Percentiles rank a stretch among this genome's conserved stretches.
phyloP scores from a whole-genome alignment of 2,113 vertebrate species.

The Meles meles region DNA sequence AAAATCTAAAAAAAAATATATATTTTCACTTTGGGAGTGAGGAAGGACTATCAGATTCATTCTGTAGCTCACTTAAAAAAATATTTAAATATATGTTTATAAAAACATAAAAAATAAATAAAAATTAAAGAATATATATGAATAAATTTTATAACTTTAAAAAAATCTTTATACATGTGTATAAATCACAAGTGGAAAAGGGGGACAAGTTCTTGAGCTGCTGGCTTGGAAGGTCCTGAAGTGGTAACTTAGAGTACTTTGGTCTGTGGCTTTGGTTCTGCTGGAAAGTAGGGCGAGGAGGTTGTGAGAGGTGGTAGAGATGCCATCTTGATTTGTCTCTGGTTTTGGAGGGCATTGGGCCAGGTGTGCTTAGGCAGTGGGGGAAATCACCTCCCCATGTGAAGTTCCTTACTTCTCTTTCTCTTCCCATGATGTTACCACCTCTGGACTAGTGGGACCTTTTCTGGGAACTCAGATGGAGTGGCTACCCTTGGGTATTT shows the following conservation, averaged over 20 bases:
- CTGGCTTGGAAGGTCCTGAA: not conserved
- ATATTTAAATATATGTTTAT: too few species aligned
- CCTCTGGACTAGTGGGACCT: not conserved
- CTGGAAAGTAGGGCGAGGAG: rapidly evolving
- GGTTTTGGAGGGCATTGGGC: not conserved
- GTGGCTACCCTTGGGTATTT: not conserved
- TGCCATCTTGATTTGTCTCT: not conserved
- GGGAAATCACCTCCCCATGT: not conserved
- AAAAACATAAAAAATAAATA: too few species aligned
- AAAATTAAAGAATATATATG: too few species aligned
- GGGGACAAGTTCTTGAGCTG: not conserved
- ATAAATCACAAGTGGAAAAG: not conserved
- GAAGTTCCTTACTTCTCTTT: not conserved
- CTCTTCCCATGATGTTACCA: not conserved
- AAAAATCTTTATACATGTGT: not conserved
- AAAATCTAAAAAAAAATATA: too few species aligned
- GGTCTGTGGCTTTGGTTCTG: not conserved
- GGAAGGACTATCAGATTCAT: not conserved
- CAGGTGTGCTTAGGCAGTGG: not conserved
- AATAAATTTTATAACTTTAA: too few species aligned
- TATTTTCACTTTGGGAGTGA: not conserved
- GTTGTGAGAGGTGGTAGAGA: too few species aligned
- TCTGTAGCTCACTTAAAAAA: not conserved
- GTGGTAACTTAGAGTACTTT: not conserved
- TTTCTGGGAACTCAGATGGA: not conserved